Evolutionary conservation across 1,140 invertebrate species (phyloP).

Genomic region (Aphidius ervi): DNA sequence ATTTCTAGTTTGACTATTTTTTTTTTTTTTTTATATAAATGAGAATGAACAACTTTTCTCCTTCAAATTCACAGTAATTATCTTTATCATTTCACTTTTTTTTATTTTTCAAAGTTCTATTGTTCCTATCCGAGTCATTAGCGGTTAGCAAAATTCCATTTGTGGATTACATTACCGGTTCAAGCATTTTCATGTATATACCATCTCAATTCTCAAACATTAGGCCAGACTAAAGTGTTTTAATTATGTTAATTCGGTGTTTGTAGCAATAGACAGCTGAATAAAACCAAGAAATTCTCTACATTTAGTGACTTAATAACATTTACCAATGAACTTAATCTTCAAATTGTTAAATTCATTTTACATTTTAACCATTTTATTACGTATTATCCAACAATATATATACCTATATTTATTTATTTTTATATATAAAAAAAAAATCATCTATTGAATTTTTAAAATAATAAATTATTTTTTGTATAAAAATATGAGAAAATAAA

Average conservation of each 20-base stretch:
- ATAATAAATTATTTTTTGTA: too few relatives aligned
- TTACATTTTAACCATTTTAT: too few relatives aligned
- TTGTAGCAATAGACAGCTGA: slow-evolving; percentile 12
- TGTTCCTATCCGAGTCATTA: slow-evolving; percentile 17
- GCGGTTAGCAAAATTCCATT: slow-evolving; percentile 23
- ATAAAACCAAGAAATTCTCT: slow-evolving; percentile 9
- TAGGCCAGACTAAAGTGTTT: slow-evolving; percentile 17
- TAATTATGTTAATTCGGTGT: slow-evolving; percentile 25
- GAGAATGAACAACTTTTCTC: slow-evolving; percentile 13
- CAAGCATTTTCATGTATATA: slow-evolving; percentile 5
- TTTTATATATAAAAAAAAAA: too few relatives aligned
- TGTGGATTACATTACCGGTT: slow-evolving; percentile 20
- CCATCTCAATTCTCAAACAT: not conserved
- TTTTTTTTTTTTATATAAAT: not conserved
- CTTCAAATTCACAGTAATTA: slow-evolving; percentile 3
- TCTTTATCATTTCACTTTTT: slow-evolving; percentile 12
- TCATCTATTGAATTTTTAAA: too few relatives aligned
- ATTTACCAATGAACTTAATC: too few relatives aligned
- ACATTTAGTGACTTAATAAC: too few relatives aligned
- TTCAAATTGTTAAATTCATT: too few relatives aligned
- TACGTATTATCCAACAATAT: too few relatives aligned
- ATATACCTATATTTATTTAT: too few relatives aligned
- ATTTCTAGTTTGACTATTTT: not conserved
- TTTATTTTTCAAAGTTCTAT: not conserved
- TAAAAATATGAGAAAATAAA: too few relatives aligned